phyloP scores from a whole-genome alignment of 2,797 vertebrate genomes.

The Scolopax bukidnonensis region DNA sequence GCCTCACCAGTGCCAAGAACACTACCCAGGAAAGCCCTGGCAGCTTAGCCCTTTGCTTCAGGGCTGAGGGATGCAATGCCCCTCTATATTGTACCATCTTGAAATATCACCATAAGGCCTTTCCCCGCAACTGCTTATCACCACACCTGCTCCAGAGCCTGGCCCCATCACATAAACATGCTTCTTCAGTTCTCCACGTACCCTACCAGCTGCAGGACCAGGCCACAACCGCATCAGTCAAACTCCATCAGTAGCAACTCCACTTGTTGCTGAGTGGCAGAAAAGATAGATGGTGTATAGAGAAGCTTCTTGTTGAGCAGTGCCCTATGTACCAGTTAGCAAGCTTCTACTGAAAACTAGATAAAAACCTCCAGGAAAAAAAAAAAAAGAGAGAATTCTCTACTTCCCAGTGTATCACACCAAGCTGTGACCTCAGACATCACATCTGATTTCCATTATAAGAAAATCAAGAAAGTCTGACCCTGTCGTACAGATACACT shows the following conservation, averaged over 20 bases:
- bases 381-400: neutral
- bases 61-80: neutral
- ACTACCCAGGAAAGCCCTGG: neutral
- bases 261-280: neutral
- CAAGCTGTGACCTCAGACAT: neutral
- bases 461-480: neutral
- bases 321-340: neutral
- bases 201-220: neutral
- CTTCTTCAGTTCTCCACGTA: neutral
- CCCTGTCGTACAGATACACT: neutral
- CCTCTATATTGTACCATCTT: neutral
- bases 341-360: neutral
- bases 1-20: neutral
- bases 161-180: too few species aligned
- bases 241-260: neutral
- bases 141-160: neutral
- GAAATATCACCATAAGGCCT: fast-evolving
- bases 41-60: neutral
- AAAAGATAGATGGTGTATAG: fast-evolving
- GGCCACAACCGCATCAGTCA: neutral
- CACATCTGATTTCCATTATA: neutral
- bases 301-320: neutral
- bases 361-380: neutral
- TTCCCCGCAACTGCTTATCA: neutral
- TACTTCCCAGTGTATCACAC: neutral